These are phyloP conservation scores for Atrina japonica DNA, from an alignment of 2,888 invertebrate genomes.

Conservation along the genomic window DNA sequence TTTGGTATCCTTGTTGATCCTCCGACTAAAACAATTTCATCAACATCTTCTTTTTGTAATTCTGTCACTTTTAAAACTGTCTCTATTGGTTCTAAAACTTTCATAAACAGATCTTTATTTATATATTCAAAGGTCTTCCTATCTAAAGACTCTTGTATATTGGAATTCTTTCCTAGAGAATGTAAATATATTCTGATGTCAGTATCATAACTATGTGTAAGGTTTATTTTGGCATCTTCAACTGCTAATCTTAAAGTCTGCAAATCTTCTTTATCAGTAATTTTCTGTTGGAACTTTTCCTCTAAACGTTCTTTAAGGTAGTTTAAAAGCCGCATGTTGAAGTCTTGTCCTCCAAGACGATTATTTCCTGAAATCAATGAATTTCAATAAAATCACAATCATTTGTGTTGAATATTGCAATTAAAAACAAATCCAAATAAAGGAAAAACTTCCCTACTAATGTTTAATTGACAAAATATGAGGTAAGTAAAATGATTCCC, in stretches of 20 bases:
- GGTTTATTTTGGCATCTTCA: conserved; percentile 80
- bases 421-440: no score
- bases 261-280: conserved; percentile 80
- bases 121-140: conserved; percentile 81
- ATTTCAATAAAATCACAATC: no score
- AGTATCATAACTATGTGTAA: conserved; percentile 71
- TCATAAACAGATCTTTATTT: conserved; percentile 81
- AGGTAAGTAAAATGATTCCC: no score
- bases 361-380: conserved; percentile 81
- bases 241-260: conserved; percentile 80
- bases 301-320: conserved; percentile 74
- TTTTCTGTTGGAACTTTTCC: conserved; percentile 62
- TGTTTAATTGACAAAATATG: no score
- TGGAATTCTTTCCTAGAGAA: conserved; percentile 64
- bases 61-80: conserved; percentile 80
- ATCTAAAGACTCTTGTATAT: conserved; percentile 74
- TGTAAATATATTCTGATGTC: conserved; percentile 74
- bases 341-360: conserved; percentile 82
- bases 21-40: conserved; percentile 82
- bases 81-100: conserved; percentile 81
- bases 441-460: no score
- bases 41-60: conserved; percentile 77
- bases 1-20: conserved; percentile 82
- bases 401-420: no score
- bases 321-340: conserved; percentile 81